Evolutionary conservation across 1,140 invertebrate species (phyloP).

Genomic region (Leptinotarsa undecemlineata): DNA sequence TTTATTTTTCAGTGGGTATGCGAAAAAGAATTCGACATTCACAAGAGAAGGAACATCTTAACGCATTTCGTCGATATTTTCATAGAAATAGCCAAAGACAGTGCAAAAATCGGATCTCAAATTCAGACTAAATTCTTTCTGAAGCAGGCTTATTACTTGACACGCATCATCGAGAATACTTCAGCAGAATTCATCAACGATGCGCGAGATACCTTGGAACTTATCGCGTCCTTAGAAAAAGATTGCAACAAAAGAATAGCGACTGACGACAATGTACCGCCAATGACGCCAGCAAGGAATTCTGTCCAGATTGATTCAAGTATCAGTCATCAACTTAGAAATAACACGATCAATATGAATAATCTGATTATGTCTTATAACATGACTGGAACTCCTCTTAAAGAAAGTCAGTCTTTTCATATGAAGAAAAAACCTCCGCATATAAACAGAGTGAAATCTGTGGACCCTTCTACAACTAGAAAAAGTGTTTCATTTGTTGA

Average conservation of each 20-base stretch:
- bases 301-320: slow-evolving; percentile 26
- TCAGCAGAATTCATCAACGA: slow-evolving; percentile 55
- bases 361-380: slow-evolving; percentile 29
- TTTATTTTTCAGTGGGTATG: slow-evolving; percentile 34
- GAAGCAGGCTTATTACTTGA: slow-evolving; percentile 69
- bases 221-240: slow-evolving; percentile 37
- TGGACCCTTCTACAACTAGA: neutral
- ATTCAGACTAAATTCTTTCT: slow-evolving; percentile 52
- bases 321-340: slow-evolving; percentile 26
- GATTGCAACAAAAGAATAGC: neutral
- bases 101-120: slow-evolving; percentile 62
- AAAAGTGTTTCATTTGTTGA: slow-evolving; percentile 17
- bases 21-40: slow-evolving; percentile 33
- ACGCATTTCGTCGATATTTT: slow-evolving; percentile 73
- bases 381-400: slow-evolving; percentile 16
- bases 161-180: slow-evolving; percentile 64
- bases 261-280: slow-evolving; percentile 18
- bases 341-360: slow-evolving; percentile 25
- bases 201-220: slow-evolving; percentile 29
- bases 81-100: slow-evolving; percentile 66
- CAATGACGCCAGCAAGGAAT: slow-evolving; percentile 36
- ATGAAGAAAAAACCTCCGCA: neutral
- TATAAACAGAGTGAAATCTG: slow-evolving; percentile 2
- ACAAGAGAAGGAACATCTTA: slow-evolving; percentile 55
- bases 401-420: neutral